Conservation (phyloP, 2,113 vertebrate genomes). For the Eidolon helvum region DNA sequence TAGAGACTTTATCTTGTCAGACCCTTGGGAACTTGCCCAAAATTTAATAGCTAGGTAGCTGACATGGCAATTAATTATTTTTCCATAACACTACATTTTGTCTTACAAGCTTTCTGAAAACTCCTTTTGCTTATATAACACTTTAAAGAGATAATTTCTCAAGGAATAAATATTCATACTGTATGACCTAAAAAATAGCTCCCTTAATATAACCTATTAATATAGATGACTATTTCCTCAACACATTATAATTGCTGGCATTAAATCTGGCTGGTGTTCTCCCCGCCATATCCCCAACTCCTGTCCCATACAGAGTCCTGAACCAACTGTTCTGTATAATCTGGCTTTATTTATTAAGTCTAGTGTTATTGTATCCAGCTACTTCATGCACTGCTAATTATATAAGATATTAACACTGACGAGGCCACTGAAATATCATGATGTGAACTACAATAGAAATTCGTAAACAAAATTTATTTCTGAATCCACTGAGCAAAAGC, state of each 20-base stretch:
- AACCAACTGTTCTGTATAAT: background rate
- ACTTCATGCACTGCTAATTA: background rate
- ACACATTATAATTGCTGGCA: background rate
- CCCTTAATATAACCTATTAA: background rate
- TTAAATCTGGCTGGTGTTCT: background rate
- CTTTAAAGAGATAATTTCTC: background rate
- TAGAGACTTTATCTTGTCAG: background rate
- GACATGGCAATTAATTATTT: background rate
- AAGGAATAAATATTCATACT: background rate
- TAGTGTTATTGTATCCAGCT: background rate
- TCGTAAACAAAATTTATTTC: constrained; percentile 23
- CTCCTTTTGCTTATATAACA: background rate
- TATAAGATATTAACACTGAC: background rate
- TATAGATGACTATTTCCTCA: background rate
- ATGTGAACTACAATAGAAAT: background rate
- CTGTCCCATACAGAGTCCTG: background rate
- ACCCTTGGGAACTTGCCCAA: background rate
- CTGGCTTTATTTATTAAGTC: background rate
- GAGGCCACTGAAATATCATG: background rate
- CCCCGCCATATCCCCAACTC: background rate
- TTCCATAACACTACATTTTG: background rate
- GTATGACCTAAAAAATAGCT: background rate
- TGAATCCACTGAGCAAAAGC: background rate
- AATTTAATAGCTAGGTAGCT: background rate
- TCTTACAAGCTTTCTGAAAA: background rate